A percentile compares a stretch with the other conserved stretches of the same genome.
These are phyloP conservation scores for Oncorhynchus gorbuscha DNA, from an alignment of 2,113 vertebrate species.

Conservation along the genomic window DNA sequence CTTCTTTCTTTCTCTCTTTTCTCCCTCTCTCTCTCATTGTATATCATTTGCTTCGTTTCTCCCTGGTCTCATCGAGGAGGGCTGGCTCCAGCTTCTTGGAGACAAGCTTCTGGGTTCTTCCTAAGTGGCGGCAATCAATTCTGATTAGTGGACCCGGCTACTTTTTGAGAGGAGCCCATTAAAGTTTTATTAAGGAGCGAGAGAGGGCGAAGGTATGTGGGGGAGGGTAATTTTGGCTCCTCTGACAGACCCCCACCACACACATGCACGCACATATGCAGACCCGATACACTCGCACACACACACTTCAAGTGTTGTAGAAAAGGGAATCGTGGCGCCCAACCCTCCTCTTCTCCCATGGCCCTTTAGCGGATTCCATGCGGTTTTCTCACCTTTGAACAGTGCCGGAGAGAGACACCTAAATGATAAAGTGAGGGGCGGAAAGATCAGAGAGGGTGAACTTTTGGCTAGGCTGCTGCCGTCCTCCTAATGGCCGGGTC, in stretches of 20 bases:
- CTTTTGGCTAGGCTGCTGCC: background rate
- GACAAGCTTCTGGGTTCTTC: conserved; percentile 69
- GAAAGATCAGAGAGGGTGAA: too few species aligned
- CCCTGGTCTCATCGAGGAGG: conserved; percentile 57
- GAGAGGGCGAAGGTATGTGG: conserved; percentile 50
- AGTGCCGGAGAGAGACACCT: background rate
- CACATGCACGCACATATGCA: conserved; percentile 31
- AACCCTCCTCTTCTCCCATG: background rate
- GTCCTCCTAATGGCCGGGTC: background rate
- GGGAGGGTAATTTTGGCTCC: conserved; percentile 74
- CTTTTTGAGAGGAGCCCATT: conserved; percentile 79
- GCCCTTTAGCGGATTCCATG: background rate
- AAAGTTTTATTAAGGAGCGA: conserved; percentile 83
- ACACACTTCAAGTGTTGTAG: background rate
- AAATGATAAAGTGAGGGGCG: background rate
- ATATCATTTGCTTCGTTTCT: conserved; percentile 73
- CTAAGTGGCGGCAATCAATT: conserved; percentile 88
- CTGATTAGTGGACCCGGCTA: conserved; percentile 77
- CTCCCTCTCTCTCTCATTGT: conserved; percentile 31
- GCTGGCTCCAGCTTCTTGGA: conserved; percentile 29
- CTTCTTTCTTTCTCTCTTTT: conserved; percentile 29
- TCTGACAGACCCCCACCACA: conserved; percentile 36
- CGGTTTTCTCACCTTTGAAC: background rate
- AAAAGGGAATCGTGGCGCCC: background rate
- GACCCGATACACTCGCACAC: background rate